These are phyloP conservation scores for Caenorhabditis virilis DNA, from an alignment of 2,888 invertebrate species.

Conservation along the genomic window DNA sequence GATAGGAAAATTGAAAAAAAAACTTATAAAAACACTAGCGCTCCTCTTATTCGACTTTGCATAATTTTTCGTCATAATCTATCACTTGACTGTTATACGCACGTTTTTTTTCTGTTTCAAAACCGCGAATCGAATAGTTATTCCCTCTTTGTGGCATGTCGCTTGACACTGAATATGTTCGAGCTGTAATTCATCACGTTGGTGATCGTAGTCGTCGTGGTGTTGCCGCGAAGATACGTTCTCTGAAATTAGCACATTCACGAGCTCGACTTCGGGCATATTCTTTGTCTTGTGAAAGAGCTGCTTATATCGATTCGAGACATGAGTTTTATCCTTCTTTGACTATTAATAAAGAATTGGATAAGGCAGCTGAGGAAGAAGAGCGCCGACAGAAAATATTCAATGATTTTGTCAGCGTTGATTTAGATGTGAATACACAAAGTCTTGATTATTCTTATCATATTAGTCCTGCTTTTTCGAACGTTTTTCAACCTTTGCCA, in stretches of 20 bases:
- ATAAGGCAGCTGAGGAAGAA: background rate
- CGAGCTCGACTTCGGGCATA: conserved; percentile 22
- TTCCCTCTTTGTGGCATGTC: conserved; percentile 6
- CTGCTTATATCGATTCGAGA: background rate
- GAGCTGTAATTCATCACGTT: conserved; percentile 26
- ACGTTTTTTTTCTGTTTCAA: background rate
- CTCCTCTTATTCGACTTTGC: no score
- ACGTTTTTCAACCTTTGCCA: background rate
- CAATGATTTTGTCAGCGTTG: background rate
- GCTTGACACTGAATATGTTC: conserved; percentile 37
- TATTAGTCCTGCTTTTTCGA: background rate
- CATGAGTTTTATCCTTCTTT: background rate
- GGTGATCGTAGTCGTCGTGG: conserved; percentile 29
- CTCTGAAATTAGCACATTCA: conserved; percentile 24
- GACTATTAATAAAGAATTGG: background rate
- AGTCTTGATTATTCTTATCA: background rate
- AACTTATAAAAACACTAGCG: no score
- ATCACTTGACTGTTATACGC: background rate
- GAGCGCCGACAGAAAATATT: background rate
- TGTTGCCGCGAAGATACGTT: conserved; percentile 21
- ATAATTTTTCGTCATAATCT: no score
- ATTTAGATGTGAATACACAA: background rate
- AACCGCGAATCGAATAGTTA: no score
- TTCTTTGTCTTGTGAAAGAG: conserved; percentile 17
- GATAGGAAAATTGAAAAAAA: no score